A percentile compares a stretch with the other conserved stretches of the same genome.
These are phyloP conservation scores for Pocillopora verrucosa DNA, from an alignment of 64 coral and sea anemone species.

Conservation along the genomic window DNA sequence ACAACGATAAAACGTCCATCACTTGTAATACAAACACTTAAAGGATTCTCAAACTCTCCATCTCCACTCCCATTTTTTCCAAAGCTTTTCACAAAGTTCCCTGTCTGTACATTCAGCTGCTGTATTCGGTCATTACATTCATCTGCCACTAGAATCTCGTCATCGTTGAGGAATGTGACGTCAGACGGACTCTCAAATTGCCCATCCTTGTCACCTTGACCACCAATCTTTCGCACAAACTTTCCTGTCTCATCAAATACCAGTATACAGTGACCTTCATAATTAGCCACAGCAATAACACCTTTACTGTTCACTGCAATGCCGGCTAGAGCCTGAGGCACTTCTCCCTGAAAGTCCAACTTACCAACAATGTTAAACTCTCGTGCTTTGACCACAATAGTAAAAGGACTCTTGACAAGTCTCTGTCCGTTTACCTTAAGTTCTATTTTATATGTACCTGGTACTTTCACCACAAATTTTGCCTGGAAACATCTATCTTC, in stretches of 20 bases:
- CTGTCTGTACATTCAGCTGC: too few species aligned
- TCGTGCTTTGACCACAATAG: not conserved
- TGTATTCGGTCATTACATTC: slow-evolving; percentile 10
- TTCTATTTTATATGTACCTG: not conserved
- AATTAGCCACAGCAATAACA: not conserved
- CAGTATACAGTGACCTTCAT: not conserved
- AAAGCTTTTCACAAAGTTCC: too few species aligned
- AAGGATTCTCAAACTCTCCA: too few species aligned
- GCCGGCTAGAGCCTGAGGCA: not conserved
- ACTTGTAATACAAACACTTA: too few species aligned
- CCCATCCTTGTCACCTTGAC: not conserved
- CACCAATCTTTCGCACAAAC: not conserved
- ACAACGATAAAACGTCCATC: too few species aligned
- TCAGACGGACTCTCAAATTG: not conserved
- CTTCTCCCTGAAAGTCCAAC: not conserved
- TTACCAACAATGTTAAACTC: not conserved
- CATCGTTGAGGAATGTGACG: slow-evolving; percentile 30
- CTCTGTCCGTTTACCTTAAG: not conserved
- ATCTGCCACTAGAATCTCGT: slow-evolving; percentile 25
- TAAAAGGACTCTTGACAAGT: not conserved
- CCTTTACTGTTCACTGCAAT: not conserved
- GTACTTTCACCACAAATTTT: not conserved
- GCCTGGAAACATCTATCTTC: not conserved
- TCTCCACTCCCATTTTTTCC: too few species aligned
- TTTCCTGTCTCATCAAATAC: not conserved